Evolutionary conservation across 2,113 vertebrate genomes (phyloP), one percentile per base, ranked within the genome.

Genomic region (Equus quagga): DNA sequence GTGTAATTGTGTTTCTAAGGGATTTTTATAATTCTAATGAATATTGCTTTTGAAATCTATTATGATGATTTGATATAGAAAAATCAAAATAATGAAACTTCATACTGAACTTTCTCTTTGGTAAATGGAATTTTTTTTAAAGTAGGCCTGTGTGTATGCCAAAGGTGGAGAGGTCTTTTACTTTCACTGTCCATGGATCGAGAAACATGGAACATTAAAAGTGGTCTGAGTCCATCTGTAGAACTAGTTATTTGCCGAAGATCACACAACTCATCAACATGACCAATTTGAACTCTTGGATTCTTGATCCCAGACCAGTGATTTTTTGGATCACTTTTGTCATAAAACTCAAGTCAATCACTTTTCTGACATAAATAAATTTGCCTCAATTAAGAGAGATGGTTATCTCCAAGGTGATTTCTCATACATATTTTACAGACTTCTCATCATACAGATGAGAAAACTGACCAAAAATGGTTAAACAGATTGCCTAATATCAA

Each of bases 11-110:
- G 36, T 49, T 60, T 75, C 5, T 23, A 72, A 67, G 23, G 1
- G 91, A 65, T 1, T 58, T 91, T 94, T 81, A 46, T 70, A 85
- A 73, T 24, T 64, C 3, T 8, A 95, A 91, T 73, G 51, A 69
- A 69, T 88, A 11, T 60, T 67, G 18, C 5, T 36, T 97, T 93
- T 84, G 10, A 70, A 95, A 93, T 91, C 9, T 73, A 4, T 46
- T 67, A 41, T 91, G 23, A 44, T 73, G 9, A 14, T 70, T 96
- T 69, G 56, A 67, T 67, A 76, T 17, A 86, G 33, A 89, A 15
- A 15, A 69, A 70, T 70, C n/a, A 91, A 96, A 82, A 76, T 91
- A 24, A 51, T 87, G 69, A 51, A 67, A 19, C 2, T 69, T 46
- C 3, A 44, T 17, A 28, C 11, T n/a, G 26, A 94, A 60, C 54